Base-by-base conservation (phyloP, 2,797 vertebrate genomes). In the Halcyon smyrnensis region DNA sequence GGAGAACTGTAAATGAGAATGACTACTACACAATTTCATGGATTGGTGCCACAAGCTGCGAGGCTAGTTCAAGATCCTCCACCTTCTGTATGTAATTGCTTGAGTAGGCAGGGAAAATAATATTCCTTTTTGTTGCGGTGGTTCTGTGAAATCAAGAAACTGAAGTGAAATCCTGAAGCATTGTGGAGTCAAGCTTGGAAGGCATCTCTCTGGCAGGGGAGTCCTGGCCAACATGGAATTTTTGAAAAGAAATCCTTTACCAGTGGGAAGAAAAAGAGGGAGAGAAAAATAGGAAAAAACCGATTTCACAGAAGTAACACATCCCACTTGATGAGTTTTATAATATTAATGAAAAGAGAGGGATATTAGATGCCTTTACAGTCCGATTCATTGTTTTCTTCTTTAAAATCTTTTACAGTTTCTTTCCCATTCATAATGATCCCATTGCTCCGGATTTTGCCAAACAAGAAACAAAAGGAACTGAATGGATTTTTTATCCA, bases 401-500 rank as follows among this genome's bases (percentile, higher is more conserved):
- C 92, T 93, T 95, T 90, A 76, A 92, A 93, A 96, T 97, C 60
- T 97, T 76, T 97, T 97, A 64, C 95, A 99, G 99, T 99, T 96
- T 98, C 98, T 21, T 99, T 99, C 97, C 99, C 99, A 11, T 98
- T 97, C 94, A 96, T 99, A 92, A 97, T 98, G 95, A 94, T 98
- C 77, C 99, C 98, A 56, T 90, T 99, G 95, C 97, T 91, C 43
- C 81, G 91, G 87, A 79, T 99, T 95, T 86, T 99, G 87, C 99
- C 99, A 94, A 99, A 98, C 97, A 99, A 99, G 98, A 98, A 98
- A 45, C 98, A 97, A 75, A 98, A 98, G 84, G 93, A 98, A 90
- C 97, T 99, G 97, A 99, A 98, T 94, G 56, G 93, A 25, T 99
- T 99, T 98, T 99, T 99, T 96, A 98, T 98, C 90, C 97, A 90